Conservation (phyloP, 2,888 invertebrate species). For the Horisme vitalbata region DNA sequence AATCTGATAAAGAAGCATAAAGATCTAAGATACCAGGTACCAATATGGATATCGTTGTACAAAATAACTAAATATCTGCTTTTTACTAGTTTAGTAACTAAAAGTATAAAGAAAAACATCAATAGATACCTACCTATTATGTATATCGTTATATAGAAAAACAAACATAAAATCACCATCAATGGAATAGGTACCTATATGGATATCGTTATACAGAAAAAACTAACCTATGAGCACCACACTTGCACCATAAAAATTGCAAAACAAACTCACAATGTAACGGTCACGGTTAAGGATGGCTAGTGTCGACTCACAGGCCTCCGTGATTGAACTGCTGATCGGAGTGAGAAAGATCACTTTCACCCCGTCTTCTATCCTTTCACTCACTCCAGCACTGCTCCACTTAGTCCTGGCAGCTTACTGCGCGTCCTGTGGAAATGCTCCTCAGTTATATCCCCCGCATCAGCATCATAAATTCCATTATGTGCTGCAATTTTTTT, state of each 20-base stretch:
- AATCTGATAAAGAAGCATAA: no score
- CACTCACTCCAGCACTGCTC: conserved; percentile 41
- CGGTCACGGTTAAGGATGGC: conserved; percentile 24
- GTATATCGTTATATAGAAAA: no score
- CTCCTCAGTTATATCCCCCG: conserved; percentile 59
- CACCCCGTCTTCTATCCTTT: conserved; percentile 45
- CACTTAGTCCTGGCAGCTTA: conserved; percentile 65
- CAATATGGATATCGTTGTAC: no score
- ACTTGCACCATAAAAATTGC: conserved; percentile 16
- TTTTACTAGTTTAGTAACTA: no score
- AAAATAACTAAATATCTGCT: no score
- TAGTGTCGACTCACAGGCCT: conserved; percentile 21
- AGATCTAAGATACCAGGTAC: no score
- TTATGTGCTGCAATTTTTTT: conserved; percentile 51
- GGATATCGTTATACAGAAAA: no score
- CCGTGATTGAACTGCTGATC: conserved; percentile 25
- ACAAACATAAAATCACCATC: no score
- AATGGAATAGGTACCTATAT: no score
- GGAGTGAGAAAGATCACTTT: conserved; percentile 68
- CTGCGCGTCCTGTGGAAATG: conserved; percentile 55
- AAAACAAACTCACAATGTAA: conserved; percentile 30
- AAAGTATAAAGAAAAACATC: no score
- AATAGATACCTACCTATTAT: no score
- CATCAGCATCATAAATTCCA: conserved; percentile 64
- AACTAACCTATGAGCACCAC: conserved; percentile 2